phyloP scores from a whole-genome alignment of 2,797 vertebrate species.

The Gadopsis bispinosus region DNA sequence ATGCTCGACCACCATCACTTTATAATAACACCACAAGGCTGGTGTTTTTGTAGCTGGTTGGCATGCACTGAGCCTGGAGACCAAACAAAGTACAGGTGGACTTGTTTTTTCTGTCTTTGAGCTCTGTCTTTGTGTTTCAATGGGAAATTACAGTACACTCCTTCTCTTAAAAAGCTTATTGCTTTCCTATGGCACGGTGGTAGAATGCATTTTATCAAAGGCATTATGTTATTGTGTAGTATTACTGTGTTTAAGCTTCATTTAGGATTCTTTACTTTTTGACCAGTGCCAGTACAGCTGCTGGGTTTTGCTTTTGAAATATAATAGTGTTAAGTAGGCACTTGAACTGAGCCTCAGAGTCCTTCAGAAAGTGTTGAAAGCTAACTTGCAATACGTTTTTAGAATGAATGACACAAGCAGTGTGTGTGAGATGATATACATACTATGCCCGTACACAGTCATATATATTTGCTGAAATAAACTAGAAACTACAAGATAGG shows the following conservation, averaged over 20 bases:
- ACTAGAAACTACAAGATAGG: not conserved
- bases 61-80: constrained; percentile 12
- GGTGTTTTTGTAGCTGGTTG: constrained; percentile 18
- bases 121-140: constrained; percentile 21
- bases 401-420: not conserved
- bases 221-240: not conserved
- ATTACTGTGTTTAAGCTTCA: not conserved
- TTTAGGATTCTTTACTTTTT: constrained; percentile 5
- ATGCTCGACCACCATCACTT: constrained; percentile 7
- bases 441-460: not conserved
- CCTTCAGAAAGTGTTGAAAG: not conserved
- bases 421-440: not conserved
- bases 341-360: not conserved
- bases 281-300: not conserved
- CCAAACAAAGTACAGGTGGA: constrained; percentile 17
- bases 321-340: not conserved
- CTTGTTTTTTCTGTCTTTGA: constrained; percentile 17
- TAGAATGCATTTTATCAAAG: not conserved
- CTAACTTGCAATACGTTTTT: not conserved
- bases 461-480: not conserved
- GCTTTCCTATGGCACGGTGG: not conserved
- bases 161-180: not conserved
- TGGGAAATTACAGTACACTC: constrained; percentile 11
- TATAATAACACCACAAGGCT: not conserved
- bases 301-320: not conserved